Percentiles rank a stretch among this genome's conserved stretches.
These are phyloP conservation scores for Porites cylindrica DNA, from an alignment of 92 coral and sea anemone genomes.

Conservation along the genomic window DNA sequence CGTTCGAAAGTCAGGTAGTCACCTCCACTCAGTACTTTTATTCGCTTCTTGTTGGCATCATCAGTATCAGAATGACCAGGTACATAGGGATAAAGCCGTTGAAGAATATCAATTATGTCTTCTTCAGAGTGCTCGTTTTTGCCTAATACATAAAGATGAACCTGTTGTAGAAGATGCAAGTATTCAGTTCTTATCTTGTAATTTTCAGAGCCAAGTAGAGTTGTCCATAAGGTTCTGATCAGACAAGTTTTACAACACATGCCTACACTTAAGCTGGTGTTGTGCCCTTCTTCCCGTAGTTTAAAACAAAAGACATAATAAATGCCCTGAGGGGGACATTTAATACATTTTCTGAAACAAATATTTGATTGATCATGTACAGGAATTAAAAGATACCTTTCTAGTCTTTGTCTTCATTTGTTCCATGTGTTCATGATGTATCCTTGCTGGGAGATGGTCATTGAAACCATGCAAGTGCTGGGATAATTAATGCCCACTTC, in stretches of 20 bases:
- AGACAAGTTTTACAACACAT: too few species aligned
- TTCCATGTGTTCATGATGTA: constrained; percentile 34
- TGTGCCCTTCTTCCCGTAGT: too few species aligned
- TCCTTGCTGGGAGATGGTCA: constrained; percentile 35
- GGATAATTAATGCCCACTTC: constrained; percentile 50
- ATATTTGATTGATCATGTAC: background rate
- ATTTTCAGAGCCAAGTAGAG: too few species aligned
- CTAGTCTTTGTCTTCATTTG: constrained; percentile 42
- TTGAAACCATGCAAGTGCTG: constrained; percentile 48
- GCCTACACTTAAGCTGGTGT: too few species aligned
- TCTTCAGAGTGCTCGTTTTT: constrained; percentile 68
- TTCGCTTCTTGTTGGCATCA: constrained; percentile 5
- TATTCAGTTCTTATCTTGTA: too few species aligned
- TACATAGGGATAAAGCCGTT: constrained; percentile 36
- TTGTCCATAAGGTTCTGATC: too few species aligned
- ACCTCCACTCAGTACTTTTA: constrained; percentile 58
- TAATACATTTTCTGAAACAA: background rate
- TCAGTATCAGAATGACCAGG: constrained; percentile 50
- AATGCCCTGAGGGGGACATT: background rate
- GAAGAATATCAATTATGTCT: constrained; percentile 52
- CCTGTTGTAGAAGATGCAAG: constrained; percentile 17
- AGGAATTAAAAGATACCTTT: background rate
- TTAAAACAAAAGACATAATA: too few species aligned
- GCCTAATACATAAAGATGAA: constrained; percentile 56
- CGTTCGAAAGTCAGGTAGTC: constrained; percentile 74